These are phyloP conservation scores for Corythaeola cristata DNA, from an alignment of 2,113 vertebrate genomes.

Conservation along the genomic window DNA sequence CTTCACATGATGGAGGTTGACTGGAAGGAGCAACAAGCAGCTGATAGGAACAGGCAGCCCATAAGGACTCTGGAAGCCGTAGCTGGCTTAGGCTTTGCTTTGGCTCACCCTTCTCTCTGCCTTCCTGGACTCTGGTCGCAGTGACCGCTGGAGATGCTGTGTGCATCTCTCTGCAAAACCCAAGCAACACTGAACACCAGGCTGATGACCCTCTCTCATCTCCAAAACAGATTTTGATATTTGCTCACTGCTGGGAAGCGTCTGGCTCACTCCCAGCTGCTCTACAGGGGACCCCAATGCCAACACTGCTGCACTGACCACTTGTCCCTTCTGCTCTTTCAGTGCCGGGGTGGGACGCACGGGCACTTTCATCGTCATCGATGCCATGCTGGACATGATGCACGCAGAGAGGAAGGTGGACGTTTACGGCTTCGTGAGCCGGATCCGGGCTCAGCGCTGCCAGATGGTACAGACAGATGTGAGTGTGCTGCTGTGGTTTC, in stretches of 20 bases:
- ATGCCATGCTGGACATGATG: conserved; percentile 99
- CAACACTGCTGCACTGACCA: background rate
- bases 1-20: background rate
- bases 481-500: conserved; percentile 38
- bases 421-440: conserved; percentile 94
- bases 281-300: background rate
- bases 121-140: accelerated
- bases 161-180: background rate
- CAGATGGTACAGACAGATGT: conserved; percentile 99
- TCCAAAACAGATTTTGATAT: background rate
- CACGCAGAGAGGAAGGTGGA: conserved; percentile 92
- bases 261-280: background rate
- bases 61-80: background rate
- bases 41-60: background rate
- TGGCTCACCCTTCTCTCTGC: background rate
- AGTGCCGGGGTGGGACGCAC: conserved; percentile 96
- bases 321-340: background rate
- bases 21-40: background rate
- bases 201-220: background rate
- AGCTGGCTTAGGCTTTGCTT: background rate
- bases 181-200: background rate
- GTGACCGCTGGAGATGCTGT: background rate
- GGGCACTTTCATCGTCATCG: conserved; percentile 96
- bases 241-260: background rate
- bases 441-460: conserved; percentile 96